Evolutionary conservation across 1,140 invertebrate genomes (phyloP).

Genomic region (Drosophila aff.): DNA sequence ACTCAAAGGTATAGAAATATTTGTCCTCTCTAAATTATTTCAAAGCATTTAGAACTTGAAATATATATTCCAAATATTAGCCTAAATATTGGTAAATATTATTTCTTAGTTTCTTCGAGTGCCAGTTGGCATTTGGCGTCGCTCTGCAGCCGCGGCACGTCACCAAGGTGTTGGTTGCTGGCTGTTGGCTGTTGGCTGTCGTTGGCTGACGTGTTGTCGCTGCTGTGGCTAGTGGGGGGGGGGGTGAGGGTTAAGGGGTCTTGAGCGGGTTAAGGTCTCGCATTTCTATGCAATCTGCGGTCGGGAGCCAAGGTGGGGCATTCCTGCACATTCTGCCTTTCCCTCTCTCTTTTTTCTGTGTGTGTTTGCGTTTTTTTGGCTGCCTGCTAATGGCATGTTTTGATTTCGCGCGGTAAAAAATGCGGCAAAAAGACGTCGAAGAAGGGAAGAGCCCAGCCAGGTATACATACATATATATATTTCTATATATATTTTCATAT

Average conservation of each 20-base stretch:
- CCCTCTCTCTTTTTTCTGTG: not conserved
- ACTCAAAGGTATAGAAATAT: not conserved
- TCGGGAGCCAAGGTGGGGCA: not conserved
- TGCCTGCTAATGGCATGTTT: constrained; percentile 71
- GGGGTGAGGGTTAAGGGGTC: not conserved
- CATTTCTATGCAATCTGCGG: constrained; percentile 38
- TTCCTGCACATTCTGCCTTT: constrained; percentile 39
- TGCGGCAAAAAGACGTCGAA: constrained; percentile 3
- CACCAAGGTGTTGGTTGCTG: constrained; percentile 36
- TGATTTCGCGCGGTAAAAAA: constrained; percentile 57
- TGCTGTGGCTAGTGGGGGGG: no score
- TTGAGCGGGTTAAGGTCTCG: constrained; percentile 9
- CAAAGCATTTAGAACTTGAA: not conserved
- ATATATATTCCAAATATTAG: no score
- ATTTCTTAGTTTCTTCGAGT: not conserved
- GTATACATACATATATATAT: not conserved
- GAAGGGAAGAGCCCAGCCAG: constrained; percentile 10
- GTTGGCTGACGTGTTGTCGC: constrained; percentile 15
- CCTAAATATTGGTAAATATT: no score
- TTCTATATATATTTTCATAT: no score
- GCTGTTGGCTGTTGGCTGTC: constrained; percentile 2
- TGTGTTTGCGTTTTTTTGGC: constrained; percentile 24
- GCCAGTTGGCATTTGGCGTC: constrained; percentile 5
- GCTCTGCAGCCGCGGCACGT: constrained; percentile 35
- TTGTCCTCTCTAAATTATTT: not conserved